A percentile compares a stretch with the other conserved stretches of the same genome.
These are phyloP conservation scores for Montipora capitata DNA, from an alignment of 92 coral and sea anemone species.

Conservation along the genomic window DNA sequence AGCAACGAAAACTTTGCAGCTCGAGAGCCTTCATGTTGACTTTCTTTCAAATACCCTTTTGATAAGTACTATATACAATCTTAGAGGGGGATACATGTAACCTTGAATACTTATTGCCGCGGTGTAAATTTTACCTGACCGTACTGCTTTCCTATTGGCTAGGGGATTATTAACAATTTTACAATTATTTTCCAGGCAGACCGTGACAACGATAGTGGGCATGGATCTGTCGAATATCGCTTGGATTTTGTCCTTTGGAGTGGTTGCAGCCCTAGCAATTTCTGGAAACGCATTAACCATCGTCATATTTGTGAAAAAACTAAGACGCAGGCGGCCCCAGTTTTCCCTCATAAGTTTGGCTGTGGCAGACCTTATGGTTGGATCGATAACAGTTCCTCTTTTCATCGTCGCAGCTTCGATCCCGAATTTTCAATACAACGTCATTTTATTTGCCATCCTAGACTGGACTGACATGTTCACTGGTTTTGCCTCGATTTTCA, in stretches of 20 bases:
- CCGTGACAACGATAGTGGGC: neutral
- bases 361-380: conserved; percentile 73
- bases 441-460: neutral
- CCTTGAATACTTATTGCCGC: too few relatives aligned
- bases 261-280: conserved; percentile 47
- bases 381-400: conserved; percentile 64
- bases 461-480: conserved; percentile 64
- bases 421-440: too few relatives aligned
- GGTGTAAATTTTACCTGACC: too few relatives aligned
- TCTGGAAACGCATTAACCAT: conserved; percentile 58
- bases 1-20: too few relatives aligned
- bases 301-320: conserved; percentile 40
- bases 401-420: conserved; percentile 1
- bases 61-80: too few relatives aligned
- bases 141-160: too few relatives aligned
- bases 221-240: conserved; percentile 4
- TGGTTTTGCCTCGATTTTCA: conserved; percentile 68
- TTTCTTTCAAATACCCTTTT: too few relatives aligned
- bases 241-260: conserved; percentile 68
- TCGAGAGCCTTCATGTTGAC: too few relatives aligned
- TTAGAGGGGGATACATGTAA: too few relatives aligned
- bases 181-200: too few relatives aligned
- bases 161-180: too few relatives aligned
- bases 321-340: conserved; percentile 59
- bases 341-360: conserved; percentile 72